Base-by-base conservation (phyloP, 2,888 invertebrate genomes). In the Clepsis dumicolana region DNA sequence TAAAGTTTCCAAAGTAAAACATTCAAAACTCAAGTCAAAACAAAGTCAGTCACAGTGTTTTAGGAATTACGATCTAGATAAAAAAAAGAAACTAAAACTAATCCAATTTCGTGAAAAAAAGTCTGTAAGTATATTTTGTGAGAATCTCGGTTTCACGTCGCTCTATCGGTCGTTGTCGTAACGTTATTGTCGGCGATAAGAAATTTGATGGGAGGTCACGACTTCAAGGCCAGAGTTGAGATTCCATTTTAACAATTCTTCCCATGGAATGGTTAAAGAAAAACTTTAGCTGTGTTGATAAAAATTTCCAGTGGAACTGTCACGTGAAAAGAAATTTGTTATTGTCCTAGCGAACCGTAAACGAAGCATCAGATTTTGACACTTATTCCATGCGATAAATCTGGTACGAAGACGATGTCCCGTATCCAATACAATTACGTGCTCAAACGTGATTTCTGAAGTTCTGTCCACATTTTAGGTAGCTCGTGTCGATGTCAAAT, bases 201-300 rank as follows among this genome's bases (percentile, higher is more conserved):
- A 70, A 53, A 12, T n/a, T 32, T 71, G 77, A 85, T 80, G 81
- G 82, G 81, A 82, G 85, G 84, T 82, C 84, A 77, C 78, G 81
- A 80, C 80, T 75, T 74, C 76, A 74, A 70, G 71, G 65, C 50
- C 56, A 16, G n/a, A 21, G 24, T 50, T 44, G 3, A 44, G 41
- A 29, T 14, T 59, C 38, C 38, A 21, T 4, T 48, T 12, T 21
- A 48, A 48, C 21, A 21, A 4, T 48, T 48, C 21, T 48, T 48
- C 48, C 48, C 41, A 41, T 41, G 7, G 16, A 41, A 41, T n/a
- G 16, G 35, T 10, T 35, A 29, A 29, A 5, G 8, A 1, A 29
- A 29, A 29, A n/a, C n/a, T 29, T 0, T n/a, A 38, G n/a, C 38
- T 38, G 38, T 4, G 14, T 1, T 3, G 38, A 38, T 14, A 4